A percentile compares a stretch with the other conserved stretches of the same genome.
phyloP scores from a whole-genome alignment of 2,797 vertebrate species.

The Acanthurus tractus region DNA sequence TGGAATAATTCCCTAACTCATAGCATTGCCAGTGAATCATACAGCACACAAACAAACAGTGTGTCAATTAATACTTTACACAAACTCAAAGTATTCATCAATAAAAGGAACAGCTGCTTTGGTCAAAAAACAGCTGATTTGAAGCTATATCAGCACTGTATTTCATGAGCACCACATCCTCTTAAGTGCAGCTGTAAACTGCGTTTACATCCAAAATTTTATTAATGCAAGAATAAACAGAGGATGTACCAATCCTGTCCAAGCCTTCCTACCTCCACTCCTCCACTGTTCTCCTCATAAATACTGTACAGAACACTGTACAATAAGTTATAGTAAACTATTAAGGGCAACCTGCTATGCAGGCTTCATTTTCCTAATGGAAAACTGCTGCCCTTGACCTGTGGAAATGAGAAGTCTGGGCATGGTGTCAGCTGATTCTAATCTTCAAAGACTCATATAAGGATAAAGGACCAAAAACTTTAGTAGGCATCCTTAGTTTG shows the following conservation, averaged over 20 bases:
- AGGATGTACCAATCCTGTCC: slow-evolving; percentile 13
- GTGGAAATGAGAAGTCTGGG: neutral
- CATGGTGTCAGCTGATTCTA: neutral
- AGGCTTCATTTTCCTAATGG: neutral
- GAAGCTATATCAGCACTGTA: slow-evolving; percentile 32
- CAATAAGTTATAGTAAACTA: slow-evolving; percentile 8
- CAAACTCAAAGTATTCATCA: slow-evolving; percentile 18
- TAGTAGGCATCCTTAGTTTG: neutral
- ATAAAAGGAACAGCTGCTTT: slow-evolving; percentile 50
- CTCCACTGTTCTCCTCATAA: slow-evolving; percentile 7
- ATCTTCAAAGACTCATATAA: neutral
- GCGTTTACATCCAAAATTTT: slow-evolving; percentile 28
- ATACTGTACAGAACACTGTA: slow-evolving; percentile 1
- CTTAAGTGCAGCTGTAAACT: slow-evolving; percentile 36
- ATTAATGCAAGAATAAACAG: slow-evolving; percentile 23
- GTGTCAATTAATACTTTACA: slow-evolving; percentile 39
- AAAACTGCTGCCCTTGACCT: neutral
- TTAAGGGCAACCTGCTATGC: neutral
- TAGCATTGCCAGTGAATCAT: slow-evolving; percentile 11
- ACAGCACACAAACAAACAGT: slow-evolving; percentile 34
- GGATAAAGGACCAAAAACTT: neutral
- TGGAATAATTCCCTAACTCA: slow-evolving; percentile 32
- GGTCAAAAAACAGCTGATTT: slow-evolving; percentile 46
- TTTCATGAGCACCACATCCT: slow-evolving; percentile 37
- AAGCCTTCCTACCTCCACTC: neutral